Percentiles rank a stretch among this genome's conserved stretches.
phyloP scores from a whole-genome alignment of 2,888 invertebrate species.

The Spisula subtruncata region DNA sequence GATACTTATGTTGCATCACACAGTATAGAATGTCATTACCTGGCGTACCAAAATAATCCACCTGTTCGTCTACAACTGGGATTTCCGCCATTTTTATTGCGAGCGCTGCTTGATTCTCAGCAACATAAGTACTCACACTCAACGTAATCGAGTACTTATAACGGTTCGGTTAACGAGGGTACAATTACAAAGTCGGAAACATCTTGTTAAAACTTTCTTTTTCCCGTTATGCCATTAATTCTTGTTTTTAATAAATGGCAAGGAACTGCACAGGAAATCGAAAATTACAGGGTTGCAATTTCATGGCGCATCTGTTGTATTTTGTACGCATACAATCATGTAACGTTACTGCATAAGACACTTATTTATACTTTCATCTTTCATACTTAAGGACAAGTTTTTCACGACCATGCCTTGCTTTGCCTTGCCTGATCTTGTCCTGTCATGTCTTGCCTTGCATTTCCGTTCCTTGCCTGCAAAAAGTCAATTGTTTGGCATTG shows the following conservation, averaged over 20 bases:
- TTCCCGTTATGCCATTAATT: background rate
- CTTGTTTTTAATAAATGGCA: background rate
- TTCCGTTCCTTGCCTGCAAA: no score
- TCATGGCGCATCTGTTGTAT: no score
- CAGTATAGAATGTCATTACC: conserved; percentile 23
- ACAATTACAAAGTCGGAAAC: background rate
- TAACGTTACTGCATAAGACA: no score
- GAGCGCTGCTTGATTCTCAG: background rate
- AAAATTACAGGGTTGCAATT: no score
- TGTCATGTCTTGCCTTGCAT: no score
- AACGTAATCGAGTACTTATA: background rate
- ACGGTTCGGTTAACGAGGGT: background rate
- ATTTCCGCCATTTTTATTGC: conserved; percentile 17
- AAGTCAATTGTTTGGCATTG: no score
- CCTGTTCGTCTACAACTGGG: conserved; percentile 15
- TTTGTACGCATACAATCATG: no score
- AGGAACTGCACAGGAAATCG: background rate
- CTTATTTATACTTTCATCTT: no score
- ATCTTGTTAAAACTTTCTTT: background rate
- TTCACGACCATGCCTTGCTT: no score
- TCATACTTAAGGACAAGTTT: no score
- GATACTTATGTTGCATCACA: background rate
- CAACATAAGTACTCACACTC: background rate
- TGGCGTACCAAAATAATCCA: background rate
- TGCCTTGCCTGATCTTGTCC: no score